These are phyloP conservation scores for Melipona quadrifasciata DNA, from an alignment of 1,140 invertebrate genomes.

Conservation along the genomic window DNA sequence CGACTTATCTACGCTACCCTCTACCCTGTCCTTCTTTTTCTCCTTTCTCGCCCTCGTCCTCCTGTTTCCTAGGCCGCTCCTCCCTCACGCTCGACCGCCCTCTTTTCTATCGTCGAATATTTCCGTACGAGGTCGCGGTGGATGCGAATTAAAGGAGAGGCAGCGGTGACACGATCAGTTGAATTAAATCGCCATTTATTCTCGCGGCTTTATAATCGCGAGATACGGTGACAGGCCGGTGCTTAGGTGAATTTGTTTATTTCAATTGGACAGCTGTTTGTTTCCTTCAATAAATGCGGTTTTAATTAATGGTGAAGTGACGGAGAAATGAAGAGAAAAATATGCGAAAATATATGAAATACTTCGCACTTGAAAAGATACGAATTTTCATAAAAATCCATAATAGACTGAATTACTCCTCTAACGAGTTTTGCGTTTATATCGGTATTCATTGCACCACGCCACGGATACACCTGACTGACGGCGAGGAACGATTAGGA, in stretches of 20 bases:
- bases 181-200: neutral
- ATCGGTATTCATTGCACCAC: neutral
- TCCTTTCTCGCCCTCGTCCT: conserved; percentile 15
- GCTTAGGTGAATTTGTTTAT: too few species aligned
- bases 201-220: neutral
- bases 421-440: neutral
- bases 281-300: too few species aligned
- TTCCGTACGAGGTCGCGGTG: conserved; percentile 21
- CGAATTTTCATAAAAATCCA: too few species aligned
- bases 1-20: conserved; percentile 73
- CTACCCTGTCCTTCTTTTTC: conserved; percentile 45
- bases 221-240: too few species aligned
- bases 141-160: neutral
- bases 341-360: too few species aligned
- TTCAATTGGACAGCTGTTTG: too few species aligned
- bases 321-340: too few species aligned
- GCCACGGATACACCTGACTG: neutral
- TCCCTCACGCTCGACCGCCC: neutral
- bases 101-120: conserved; percentile 9
- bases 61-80: conserved; percentile 9
- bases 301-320: too few species aligned
- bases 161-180: too few species aligned
- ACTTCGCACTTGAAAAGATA: too few species aligned
- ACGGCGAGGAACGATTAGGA: conserved; percentile 11
- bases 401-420: too few species aligned